These are phyloP conservation scores for Amyelois transitella DNA, from an alignment of 1,140 invertebrate genomes.

Conservation along the genomic window DNA sequence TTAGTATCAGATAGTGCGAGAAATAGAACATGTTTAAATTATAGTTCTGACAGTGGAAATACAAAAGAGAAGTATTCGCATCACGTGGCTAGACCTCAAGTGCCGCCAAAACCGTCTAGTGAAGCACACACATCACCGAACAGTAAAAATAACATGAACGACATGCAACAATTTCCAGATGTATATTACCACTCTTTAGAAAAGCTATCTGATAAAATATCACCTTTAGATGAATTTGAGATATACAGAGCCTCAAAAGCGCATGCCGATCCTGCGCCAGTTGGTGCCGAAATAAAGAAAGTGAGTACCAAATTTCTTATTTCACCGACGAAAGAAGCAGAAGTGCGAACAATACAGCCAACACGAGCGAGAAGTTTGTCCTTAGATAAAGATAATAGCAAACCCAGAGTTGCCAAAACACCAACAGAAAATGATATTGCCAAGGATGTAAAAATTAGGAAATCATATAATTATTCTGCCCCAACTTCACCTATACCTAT, in stretches of 20 bases:
- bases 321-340: conserved; percentile 69
- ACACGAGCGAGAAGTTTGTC: conserved; percentile 60
- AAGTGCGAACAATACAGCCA: conserved; percentile 63
- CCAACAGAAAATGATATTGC: conserved; percentile 2
- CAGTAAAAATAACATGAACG: conserved; percentile 4
- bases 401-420: conserved; percentile 6
- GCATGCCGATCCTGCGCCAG: conserved; percentile 48
- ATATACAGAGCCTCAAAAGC: conserved; percentile 50
- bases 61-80: conserved; percentile 12
- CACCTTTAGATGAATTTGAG: conserved; percentile 49
- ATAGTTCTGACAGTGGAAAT: conserved; percentile 9
- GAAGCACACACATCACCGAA: conserved; percentile 23
- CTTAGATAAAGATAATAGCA: conserved; percentile 36
- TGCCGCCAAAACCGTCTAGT: conserved; percentile 49
- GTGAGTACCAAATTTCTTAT: conserved; percentile 66
- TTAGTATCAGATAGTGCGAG: conserved; percentile 56
- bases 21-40: conserved; percentile 16
- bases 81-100: conserved; percentile 52
- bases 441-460: conserved; percentile 16
- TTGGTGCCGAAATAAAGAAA: conserved; percentile 68
- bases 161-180: conserved; percentile 35
- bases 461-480: conserved; percentile 63
- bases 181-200: conserved; percentile 66
- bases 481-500: conserved; percentile 55
- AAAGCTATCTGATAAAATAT: conserved; percentile 47